phyloP scores from a whole-genome alignment of 2,888 invertebrate species.

The Lepetodrilus schrolli region DNA sequence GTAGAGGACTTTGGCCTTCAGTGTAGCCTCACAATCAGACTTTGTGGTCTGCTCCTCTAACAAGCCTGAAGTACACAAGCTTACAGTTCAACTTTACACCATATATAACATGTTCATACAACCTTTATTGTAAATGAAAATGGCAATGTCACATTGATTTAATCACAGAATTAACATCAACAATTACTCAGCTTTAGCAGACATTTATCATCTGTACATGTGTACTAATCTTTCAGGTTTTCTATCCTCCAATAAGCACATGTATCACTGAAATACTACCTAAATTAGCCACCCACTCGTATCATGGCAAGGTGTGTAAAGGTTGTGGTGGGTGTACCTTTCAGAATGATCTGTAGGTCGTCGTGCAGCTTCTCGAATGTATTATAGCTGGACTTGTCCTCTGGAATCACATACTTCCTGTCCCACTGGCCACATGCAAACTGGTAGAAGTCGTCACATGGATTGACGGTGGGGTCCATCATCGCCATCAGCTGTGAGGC shows the following conservation, averaged over 20 bases:
- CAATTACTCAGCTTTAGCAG: no score
- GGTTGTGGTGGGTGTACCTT: constrained; percentile 76
- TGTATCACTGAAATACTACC: no score
- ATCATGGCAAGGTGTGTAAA: no score
- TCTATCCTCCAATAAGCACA: no score
- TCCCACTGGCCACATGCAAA: constrained; percentile 94
- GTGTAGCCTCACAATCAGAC: constrained; percentile 61
- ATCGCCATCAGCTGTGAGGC: constrained; percentile 87
- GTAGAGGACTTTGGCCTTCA: constrained; percentile 89
- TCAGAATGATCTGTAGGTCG: constrained; percentile 86
- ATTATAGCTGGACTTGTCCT: constrained; percentile 87
- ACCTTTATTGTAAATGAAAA: no score
- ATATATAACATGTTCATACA: no score
- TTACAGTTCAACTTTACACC: no score
- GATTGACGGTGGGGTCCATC: constrained; percentile 87
- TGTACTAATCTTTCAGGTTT: no score
- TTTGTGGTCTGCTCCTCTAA: constrained; percentile 54
- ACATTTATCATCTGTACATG: no score
- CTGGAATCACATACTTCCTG: constrained; percentile 87
- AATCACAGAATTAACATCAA: no score
- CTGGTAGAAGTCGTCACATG: constrained; percentile 89
- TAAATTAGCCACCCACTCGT: no score
- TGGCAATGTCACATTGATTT: no score
- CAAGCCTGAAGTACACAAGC: constrained; percentile 51
- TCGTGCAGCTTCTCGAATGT: constrained; percentile 91